A percentile compares a stretch with the other conserved stretches of the same genome.
phyloP scores from a whole-genome alignment of 2,797 vertebrate species.

The Sciaenops ocellatus region DNA sequence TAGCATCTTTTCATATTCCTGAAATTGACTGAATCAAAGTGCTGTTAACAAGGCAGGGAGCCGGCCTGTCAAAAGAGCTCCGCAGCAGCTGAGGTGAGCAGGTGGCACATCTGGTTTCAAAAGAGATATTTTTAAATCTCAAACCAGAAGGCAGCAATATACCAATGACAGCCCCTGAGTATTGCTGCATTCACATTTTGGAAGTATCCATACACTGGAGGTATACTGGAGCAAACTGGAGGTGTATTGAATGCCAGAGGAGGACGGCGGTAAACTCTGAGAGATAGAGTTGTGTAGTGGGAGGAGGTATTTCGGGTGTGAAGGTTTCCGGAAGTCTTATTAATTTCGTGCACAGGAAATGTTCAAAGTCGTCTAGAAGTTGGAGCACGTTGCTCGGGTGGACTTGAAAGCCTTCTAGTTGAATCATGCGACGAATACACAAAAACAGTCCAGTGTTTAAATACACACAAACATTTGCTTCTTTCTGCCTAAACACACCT shows the following conservation, averaged over 20 bases:
- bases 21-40: conserved; percentile 74
- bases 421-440: conserved; percentile 13
- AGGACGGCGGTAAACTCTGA: conserved; percentile 27
- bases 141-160: conserved; percentile 55
- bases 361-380: not conserved
- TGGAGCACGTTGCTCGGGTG: not conserved
- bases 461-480: not conserved
- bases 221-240: conserved; percentile 15
- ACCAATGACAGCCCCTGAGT: conserved; percentile 35
- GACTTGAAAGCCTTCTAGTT: conserved; percentile 1
- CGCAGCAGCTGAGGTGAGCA: conserved; percentile 69
- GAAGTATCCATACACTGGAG: conserved; percentile 20
- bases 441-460: not conserved
- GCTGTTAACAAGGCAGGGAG: conserved; percentile 64
- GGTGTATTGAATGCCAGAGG: conserved; percentile 28
- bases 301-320: conserved; percentile 43
- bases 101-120: conserved; percentile 72
- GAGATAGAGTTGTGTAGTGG: conserved; percentile 24
- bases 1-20: conserved; percentile 57
- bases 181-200: conserved; percentile 38
- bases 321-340: conserved; percentile 4
- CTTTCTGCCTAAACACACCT: not conserved
- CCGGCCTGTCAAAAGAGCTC: conserved; percentile 63
- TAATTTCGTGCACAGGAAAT: conserved; percentile 18
- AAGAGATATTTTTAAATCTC: conserved; percentile 72